These are phyloP conservation scores for Chelonus insularis DNA, from an alignment of 1,140 invertebrate species.

Conservation along the genomic window DNA sequence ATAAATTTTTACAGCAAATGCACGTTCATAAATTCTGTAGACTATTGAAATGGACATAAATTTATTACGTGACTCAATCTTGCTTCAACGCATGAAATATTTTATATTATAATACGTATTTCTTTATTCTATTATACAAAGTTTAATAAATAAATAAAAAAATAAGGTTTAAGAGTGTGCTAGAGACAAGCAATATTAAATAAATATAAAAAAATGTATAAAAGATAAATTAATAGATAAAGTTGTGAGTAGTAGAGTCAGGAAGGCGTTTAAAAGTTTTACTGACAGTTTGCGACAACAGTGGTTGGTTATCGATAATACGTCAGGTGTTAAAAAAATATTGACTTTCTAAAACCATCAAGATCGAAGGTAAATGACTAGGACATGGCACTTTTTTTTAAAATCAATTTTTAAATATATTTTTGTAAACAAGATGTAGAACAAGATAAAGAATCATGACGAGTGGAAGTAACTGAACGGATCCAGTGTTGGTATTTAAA, in stretches of 20 bases:
- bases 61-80: too few species aligned
- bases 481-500: constrained; percentile 11
- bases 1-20: too few species aligned
- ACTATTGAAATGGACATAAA: too few species aligned
- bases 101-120: too few species aligned
- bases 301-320: constrained; percentile 13
- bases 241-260: constrained; percentile 2
- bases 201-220: neutral
- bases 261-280: neutral
- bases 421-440: neutral
- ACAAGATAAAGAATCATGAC: neutral
- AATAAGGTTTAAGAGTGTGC: neutral
- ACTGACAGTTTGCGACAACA: constrained; percentile 15
- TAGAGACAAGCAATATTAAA: neutral
- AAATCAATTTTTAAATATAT: neutral
- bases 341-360: neutral
- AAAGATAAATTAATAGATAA: constrained; percentile 18
- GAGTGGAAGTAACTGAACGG: neutral
- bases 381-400: too few species aligned
- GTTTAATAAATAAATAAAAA: too few species aligned
- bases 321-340: constrained; percentile 10
- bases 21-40: too few species aligned
- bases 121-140: too few species aligned
- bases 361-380: too few species aligned
- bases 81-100: too few species aligned